phyloP scores from a whole-genome alignment of 2,888 invertebrate genomes.

The Itoplectis maculator region DNA sequence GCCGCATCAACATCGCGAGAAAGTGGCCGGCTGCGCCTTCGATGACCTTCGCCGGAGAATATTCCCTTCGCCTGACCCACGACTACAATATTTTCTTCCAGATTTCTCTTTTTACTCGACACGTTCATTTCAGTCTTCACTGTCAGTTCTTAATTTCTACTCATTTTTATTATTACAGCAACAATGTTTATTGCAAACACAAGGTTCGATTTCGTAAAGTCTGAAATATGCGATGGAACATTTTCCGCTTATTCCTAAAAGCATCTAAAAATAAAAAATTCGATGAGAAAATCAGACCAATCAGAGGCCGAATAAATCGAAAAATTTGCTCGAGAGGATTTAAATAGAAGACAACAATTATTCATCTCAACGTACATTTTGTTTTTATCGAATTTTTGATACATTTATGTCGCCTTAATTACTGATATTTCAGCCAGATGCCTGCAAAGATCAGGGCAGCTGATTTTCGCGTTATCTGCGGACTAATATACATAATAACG shows the following conservation, averaged over 20 bases:
- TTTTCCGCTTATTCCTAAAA: no score
- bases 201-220: no score
- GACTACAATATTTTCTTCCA: conserved; percentile 24
- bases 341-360: neutral
- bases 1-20: conserved; percentile 55
- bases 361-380: neutral
- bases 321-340: no score
- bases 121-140: conserved; percentile 20
- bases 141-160: conserved; percentile 6
- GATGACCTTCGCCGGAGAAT: conserved; percentile 59
- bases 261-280: no score
- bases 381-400: neutral
- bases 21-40: conserved; percentile 21
- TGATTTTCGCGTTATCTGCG: conserved; percentile 5
- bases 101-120: conserved; percentile 37
- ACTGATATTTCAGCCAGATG: neutral
- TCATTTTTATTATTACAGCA: no score
- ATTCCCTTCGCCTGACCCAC: conserved; percentile 44
- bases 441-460: neutral
- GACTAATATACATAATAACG: neutral
- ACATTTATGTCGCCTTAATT: neutral
- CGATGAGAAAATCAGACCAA: no score
- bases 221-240: no score
- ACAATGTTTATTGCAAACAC: no score
- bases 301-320: no score